Base-by-base conservation (phyloP, 2,888 invertebrate genomes). In the Amblyjoppa fuscipennis region DNA sequence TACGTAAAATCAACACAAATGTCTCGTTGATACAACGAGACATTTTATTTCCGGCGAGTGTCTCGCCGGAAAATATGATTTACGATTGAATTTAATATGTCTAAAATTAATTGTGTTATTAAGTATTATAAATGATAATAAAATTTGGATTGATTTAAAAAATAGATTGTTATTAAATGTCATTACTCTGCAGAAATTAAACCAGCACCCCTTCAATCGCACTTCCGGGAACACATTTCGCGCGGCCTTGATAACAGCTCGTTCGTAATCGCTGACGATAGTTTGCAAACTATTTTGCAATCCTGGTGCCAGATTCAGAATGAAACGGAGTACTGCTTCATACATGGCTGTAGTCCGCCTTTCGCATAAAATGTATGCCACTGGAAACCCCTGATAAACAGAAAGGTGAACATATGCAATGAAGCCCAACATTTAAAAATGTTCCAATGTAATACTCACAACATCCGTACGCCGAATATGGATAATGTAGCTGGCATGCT, bases 231-330 rank as follows among this genome's bases (percentile, higher is more conserved):
- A 20, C 5, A 59, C 56, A 25, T 25, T 20, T 9, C 56, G 56
- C n/a, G 20, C 56, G 25, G 56, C 20, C 4, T 9, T 25, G 56
- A 59, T 59, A 25, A 59, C 20, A 1, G 56, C 56, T 59, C 56
- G n/a, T 59, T 59, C 56, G 56, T 25, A 59, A 59, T 59, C 56
- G 56, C 56, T 59, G 7, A 59, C 56, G 56, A 59, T 25, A 25
- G 56, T 59, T n/a, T 25, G 1, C 25, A 59, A 25, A 25, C 25
- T 59, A 4, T 25, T 20, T 25, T 25, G 9, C 56, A 59, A 25
- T 25, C 25, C 25, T 3, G 56, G 56, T n/a, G 20, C 56, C 56
- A 59, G 20, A 7, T 11, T 59, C 20, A 59, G 25, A 9, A 59
- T 59, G 56, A 59, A 59, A 2, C 56, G 25, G 3, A 59, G 20